Evolutionary conservation across 2,113 vertebrate genomes (phyloP).

Genomic region (Typhlomys cinereus): DNA sequence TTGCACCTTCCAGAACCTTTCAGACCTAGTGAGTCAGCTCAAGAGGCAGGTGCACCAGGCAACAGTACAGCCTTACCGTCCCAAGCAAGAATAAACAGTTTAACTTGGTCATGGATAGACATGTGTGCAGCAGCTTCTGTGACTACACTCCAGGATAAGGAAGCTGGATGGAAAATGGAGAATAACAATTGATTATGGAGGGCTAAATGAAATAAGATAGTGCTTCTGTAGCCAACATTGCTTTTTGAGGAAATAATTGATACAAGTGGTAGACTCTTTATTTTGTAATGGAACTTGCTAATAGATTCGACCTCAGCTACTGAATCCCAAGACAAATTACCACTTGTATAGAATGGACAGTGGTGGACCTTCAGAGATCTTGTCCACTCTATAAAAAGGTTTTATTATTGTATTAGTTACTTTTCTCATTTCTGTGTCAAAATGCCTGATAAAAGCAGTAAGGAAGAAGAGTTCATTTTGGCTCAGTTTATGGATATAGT

Average conservation of each 20-base stretch:
- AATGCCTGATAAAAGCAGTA: too few species aligned
- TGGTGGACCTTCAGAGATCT: not conserved
- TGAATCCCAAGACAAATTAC: not conserved
- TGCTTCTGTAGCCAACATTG: too few species aligned
- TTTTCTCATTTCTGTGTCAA: not conserved
- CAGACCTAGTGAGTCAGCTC: not conserved
- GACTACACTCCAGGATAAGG: not conserved
- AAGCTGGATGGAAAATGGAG: not conserved
- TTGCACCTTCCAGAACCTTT: not conserved
- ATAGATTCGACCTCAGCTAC: not conserved
- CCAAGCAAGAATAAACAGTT: not conserved
- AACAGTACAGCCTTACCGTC: not conserved
- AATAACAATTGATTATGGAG: not conserved
- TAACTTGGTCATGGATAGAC: not conserved
- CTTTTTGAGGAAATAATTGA: not conserved
- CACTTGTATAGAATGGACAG: not conserved
- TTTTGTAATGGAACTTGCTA: not conserved
- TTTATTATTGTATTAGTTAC: not conserved
- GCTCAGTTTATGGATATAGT: not conserved
- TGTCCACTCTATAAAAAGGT: not conserved
- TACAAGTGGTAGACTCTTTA: not conserved
- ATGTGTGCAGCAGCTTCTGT: not conserved
- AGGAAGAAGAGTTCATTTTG: not conserved
- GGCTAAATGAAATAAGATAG: not conserved
- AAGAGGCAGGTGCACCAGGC: too few species aligned